Conservation (phyloP, 37 sponge, comb jelly and placozoan species). For the Beroe forskalii region DNA sequence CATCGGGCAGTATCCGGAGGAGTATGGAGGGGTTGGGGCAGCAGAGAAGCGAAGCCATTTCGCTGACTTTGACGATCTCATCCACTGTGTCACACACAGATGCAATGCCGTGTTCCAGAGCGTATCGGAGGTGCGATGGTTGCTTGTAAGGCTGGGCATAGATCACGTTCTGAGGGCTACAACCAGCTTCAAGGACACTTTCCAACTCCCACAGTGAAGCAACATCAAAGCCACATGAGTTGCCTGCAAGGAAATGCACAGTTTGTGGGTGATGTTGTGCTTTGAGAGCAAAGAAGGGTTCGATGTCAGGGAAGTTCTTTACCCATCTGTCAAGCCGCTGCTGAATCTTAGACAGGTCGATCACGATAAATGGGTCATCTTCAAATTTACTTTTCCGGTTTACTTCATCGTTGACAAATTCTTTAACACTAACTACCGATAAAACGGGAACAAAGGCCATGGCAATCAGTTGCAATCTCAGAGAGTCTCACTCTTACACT, state of each 20-base stretch:
- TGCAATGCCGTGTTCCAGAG: not conserved
- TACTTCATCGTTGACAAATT: not conserved
- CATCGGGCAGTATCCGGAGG: constrained; percentile 1
- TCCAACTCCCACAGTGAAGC: constrained; percentile 23
- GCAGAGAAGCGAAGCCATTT: not conserved
- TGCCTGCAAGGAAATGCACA: not conserved
- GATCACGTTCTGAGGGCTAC: not conserved
- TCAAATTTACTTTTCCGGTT: not conserved
- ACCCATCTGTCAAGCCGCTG: not conserved
- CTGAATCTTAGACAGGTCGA: constrained; percentile 3
- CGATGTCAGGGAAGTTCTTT: not conserved
- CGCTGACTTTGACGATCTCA: not conserved
- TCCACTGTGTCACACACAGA: constrained; percentile 65
- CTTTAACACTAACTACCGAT: not conserved
- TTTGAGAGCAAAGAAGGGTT: constrained; percentile 34
- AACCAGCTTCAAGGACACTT: not conserved
- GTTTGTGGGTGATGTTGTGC: constrained; percentile 15
- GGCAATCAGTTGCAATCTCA: no score
- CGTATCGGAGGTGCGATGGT: constrained; percentile 7
- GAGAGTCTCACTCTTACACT: no score
- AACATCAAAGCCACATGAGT: constrained; percentile 35
- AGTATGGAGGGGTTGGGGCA: not conserved
- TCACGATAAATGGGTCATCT: constrained; percentile 32
- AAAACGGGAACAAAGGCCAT: no score
- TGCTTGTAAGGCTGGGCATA: constrained; percentile 64